Evolutionary conservation across 2,797 vertebrate genomes (phyloP).

Genomic region (Aulostomus chinensis): DNA sequence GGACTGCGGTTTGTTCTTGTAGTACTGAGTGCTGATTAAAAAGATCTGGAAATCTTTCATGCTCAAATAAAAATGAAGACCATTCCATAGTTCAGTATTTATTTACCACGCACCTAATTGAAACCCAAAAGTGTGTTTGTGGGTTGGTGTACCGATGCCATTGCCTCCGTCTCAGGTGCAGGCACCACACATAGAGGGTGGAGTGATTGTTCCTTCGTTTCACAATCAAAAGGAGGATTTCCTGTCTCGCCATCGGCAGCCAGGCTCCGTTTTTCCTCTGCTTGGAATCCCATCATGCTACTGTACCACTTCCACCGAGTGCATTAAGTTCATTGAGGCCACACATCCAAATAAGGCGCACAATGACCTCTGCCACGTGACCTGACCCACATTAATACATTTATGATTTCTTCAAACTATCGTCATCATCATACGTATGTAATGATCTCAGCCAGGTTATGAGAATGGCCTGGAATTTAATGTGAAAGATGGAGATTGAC

Average conservation of each 20-base stretch:
- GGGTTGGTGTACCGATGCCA: slow-evolving; percentile 12
- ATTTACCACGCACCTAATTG: too few relatives aligned
- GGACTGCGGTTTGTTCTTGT: too few relatives aligned
- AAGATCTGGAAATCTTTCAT: too few relatives aligned
- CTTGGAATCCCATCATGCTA: slow-evolving; percentile 42
- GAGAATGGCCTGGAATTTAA: too few relatives aligned
- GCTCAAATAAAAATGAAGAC: too few relatives aligned
- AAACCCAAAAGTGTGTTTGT: background rate
- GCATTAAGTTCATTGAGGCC: slow-evolving; percentile 54
- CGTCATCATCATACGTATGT: too few relatives aligned
- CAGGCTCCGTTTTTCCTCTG: slow-evolving; percentile 58
- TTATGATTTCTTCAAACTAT: background rate
- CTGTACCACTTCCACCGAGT: slow-evolving; percentile 41
- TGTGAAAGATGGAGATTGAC: too few relatives aligned
- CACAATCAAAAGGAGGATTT: slow-evolving; percentile 81
- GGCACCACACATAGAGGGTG: slow-evolving; percentile 24
- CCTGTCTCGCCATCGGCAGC: slow-evolving; percentile 68
- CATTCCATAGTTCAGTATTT: too few relatives aligned
- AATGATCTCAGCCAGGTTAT: too few relatives aligned
- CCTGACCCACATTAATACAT: slow-evolving; percentile 18
- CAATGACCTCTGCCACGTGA: slow-evolving; percentile 31
- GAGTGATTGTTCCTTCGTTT: slow-evolving; percentile 64
- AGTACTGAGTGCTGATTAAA: too few relatives aligned
- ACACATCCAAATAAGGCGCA: slow-evolving; percentile 32
- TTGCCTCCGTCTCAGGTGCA: slow-evolving; percentile 35